Percentiles rank a stretch among this genome's conserved stretches.
These are phyloP conservation scores for Muscicapa adusta DNA, from an alignment of 2,113 vertebrate species.

Conservation along the genomic window DNA sequence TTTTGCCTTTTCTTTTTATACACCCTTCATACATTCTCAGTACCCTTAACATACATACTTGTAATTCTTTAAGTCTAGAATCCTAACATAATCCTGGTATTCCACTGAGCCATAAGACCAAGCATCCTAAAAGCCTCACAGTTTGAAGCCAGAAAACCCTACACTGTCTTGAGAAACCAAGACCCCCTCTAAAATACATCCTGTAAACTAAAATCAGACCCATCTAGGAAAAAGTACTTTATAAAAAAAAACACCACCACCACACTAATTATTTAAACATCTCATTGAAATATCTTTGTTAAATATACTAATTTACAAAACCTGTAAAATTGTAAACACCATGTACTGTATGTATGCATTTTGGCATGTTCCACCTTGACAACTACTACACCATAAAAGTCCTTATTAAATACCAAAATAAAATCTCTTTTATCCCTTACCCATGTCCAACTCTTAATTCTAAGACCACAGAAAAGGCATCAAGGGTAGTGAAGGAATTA, in stretches of 20 bases:
- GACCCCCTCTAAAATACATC: neutral
- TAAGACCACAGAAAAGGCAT: neutral
- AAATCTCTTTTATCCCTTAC: neutral
- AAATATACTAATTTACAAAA: neutral
- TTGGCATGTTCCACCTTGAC: neutral
- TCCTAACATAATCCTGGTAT: neutral
- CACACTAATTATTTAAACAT: too few species aligned
- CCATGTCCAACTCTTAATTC: neutral
- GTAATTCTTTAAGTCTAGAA: neutral
- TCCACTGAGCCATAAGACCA: too few species aligned
- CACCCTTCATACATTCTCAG: too few species aligned
- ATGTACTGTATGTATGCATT: fast-evolving
- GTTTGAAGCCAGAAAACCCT: neutral
- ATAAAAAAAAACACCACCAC: neutral
- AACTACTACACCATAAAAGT: neutral
- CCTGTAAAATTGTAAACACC: neutral
- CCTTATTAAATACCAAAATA: neutral
- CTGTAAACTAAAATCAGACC: neutral
- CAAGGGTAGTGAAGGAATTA: neutral
- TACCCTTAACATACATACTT: neutral
- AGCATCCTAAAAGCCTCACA: neutral
- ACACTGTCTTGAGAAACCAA: neutral
- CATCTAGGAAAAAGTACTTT: neutral
- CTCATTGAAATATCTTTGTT: neutral
- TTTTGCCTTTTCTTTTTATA: neutral